These are phyloP conservation scores for Heteropelma amictum DNA, from an alignment of 2,888 invertebrate genomes.

Conservation along the genomic window DNA sequence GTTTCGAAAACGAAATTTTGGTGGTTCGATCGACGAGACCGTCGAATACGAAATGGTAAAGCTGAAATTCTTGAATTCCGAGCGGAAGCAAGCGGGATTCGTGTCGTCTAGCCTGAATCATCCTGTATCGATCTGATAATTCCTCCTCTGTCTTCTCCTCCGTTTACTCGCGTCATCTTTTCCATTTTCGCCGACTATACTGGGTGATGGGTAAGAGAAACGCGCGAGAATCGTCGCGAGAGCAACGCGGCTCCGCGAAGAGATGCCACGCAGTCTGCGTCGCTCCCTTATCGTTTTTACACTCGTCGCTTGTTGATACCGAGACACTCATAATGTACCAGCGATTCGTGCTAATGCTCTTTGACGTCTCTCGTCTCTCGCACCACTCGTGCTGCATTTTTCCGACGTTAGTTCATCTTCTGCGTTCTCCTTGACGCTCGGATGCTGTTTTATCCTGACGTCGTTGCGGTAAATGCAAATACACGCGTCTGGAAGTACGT, in stretches of 20 bases:
- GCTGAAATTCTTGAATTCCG: neutral
- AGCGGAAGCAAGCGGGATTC: neutral
- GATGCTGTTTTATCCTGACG: no score
- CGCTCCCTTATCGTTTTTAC: conserved; percentile 57
- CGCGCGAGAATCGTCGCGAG: no score
- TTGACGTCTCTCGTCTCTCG: neutral
- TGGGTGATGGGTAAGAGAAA: no score
- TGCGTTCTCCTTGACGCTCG: conserved; percentile 32
- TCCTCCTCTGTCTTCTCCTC: neutral
- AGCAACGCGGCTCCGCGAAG: neutral
- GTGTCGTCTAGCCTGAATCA: neutral
- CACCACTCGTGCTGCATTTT: neutral
- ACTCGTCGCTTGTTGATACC: conserved; percentile 29
- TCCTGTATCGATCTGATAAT: neutral
- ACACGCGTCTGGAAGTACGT: no score
- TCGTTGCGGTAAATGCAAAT: no score
- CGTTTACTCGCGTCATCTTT: neutral
- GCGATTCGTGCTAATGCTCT: conserved; percentile 31
- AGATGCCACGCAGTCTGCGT: conserved; percentile 66
- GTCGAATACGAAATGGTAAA: no score
- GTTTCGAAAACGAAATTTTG: no score
- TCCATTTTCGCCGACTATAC: no score
- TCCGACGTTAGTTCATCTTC: neutral
- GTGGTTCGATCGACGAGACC: no score
- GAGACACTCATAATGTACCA: conserved; percentile 15